Evolutionary conservation across 2,888 invertebrate genomes (phyloP).

Genomic region (Blomia tropicalis): DNA sequence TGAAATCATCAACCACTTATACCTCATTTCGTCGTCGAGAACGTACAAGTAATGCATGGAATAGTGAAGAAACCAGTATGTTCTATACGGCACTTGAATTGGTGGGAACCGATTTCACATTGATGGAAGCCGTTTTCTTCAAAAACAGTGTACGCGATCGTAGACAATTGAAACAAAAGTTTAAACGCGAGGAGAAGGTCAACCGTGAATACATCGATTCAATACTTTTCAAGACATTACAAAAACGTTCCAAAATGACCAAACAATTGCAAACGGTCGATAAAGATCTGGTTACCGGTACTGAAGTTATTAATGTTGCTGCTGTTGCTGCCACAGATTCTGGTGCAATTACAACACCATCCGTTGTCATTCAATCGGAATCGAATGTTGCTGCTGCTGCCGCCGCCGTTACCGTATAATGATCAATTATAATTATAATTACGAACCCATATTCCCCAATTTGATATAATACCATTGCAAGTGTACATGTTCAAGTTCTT

Average conservation of each 20-base stretch:
- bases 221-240: constrained; percentile 28
- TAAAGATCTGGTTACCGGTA: too few relatives aligned
- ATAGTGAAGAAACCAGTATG: constrained; percentile 54
- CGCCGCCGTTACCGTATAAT: too few relatives aligned
- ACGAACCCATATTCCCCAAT: too few relatives aligned
- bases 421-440: too few relatives aligned
- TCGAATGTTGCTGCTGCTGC: too few relatives aligned
- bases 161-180: constrained; percentile 71
- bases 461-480: too few relatives aligned
- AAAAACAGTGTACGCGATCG: constrained; percentile 58
- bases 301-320: too few relatives aligned
- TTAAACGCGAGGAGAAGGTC: constrained; percentile 64
- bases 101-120: constrained; percentile 77
- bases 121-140: constrained; percentile 54
- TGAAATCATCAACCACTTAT: constrained; percentile 25
- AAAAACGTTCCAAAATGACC: neutral
- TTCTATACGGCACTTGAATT: constrained; percentile 78
- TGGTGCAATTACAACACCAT: too few relatives aligned
- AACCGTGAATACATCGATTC: constrained; percentile 39
- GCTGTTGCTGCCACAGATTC: too few relatives aligned
- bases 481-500: too few relatives aligned
- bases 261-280: neutral
- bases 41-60: neutral
- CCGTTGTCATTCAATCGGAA: too few relatives aligned
- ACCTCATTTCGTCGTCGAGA: constrained; percentile 26